Base-by-base conservation (phyloP, 2,797 vertebrate genomes). In the Helostoma temminkii region DNA sequence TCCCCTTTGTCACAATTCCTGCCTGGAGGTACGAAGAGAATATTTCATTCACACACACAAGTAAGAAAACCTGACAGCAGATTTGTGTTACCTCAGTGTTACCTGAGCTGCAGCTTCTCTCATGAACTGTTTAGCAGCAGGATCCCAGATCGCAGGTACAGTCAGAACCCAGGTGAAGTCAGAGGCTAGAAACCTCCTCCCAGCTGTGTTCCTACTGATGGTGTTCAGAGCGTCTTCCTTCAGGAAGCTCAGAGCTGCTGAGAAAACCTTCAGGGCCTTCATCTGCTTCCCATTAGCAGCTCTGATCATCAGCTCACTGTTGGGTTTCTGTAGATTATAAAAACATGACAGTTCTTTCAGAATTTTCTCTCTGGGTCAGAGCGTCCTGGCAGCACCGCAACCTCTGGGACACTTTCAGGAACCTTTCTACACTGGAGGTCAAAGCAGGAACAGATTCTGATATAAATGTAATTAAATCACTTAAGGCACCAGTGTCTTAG, bases 121-220 rank as follows among this genome's bases (percentile, higher is more conserved):
- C 68, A 63, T 71, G 43, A 71, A 71, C 50, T 71, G 58, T 11
- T 71, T 71, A 28, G 67, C 67, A 22, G 67, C 54, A 32, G 0
- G 15, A 55, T 42, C 19, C 58, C 67, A 71, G 34, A 55, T 71
- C 1, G 49, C 50, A 62, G 67, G 58, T 30, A 62, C 58, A 24
- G 42, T 62, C 19, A 62, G 15, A 3, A 71, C 43, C 42, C 58
- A 62, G 50, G 50, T 56, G 50, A 71, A 49, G 50, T 62, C 58
- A 47, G 25, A 11, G 18, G 69, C 54, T 0, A 0, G 1, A 9
- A 65, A 65, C 1, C 0, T 5, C 7, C 0, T 1, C 12, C 37
- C 54, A 9, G 0, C 0, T n/a, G 30, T 28, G 15, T 0, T 28
- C 0, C 6, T 3, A 10, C 2, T 0, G 0, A 45, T 65, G 39